Conservation (phyloP, 2,113 vertebrate genomes). For the Pelusios castaneus region DNA sequence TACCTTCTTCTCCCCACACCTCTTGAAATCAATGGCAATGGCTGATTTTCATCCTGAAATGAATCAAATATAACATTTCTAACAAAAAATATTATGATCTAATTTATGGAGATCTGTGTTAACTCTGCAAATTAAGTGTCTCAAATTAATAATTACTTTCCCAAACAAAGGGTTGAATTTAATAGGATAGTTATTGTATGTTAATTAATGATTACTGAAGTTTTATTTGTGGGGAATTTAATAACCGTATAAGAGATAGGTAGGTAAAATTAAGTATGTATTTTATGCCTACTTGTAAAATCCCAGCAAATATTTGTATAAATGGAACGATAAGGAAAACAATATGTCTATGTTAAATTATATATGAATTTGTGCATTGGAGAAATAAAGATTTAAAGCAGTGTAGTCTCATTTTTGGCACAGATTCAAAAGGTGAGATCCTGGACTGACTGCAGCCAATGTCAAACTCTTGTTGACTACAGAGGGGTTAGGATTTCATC, state of each 20-base stretch:
- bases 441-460: too few species aligned
- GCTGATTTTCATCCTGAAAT: conserved; percentile 22
- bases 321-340: not conserved
- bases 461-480: not conserved
- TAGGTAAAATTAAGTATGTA: conserved; percentile 49
- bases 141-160: conserved; percentile 72
- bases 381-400: conserved; percentile 21
- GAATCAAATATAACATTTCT: conserved; percentile 51
- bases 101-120: conserved; percentile 60
- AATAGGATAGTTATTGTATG: conserved; percentile 65
- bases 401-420: not conserved
- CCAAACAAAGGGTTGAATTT: conserved; percentile 55
- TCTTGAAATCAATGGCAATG: not conserved
- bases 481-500: not conserved
- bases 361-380: not conserved
- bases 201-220: conserved; percentile 77
- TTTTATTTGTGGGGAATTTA: conserved; percentile 59
- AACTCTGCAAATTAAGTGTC: conserved; percentile 67
- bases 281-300: conserved; percentile 54
- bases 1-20: not conserved
- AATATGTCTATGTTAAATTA: not conserved
- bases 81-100: conserved; percentile 43
- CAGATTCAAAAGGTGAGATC: not conserved
- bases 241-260: conserved; percentile 59
- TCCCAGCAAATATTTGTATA: conserved; percentile 49